phyloP scores from a whole-genome alignment of 2,888 invertebrate genomes.

The Tortricodes alternella region DNA sequence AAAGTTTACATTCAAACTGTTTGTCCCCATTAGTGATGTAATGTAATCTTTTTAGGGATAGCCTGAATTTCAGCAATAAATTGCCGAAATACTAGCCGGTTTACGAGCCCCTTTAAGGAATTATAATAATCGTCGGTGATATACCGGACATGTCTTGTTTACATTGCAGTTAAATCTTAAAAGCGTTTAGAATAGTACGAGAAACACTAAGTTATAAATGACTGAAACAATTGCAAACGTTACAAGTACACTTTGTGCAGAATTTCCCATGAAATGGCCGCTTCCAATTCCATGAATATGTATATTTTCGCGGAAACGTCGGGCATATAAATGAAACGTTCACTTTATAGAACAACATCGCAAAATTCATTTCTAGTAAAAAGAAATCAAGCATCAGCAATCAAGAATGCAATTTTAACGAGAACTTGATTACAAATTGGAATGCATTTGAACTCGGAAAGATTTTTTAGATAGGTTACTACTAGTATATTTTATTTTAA shows the following conservation, averaged over 20 bases:
- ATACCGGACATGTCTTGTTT: no score
- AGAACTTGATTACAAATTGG: constrained; percentile 19
- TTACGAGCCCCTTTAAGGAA: no score
- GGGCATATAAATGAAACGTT: constrained; percentile 26
- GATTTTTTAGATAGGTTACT: not conserved
- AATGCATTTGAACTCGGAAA: constrained; percentile 10
- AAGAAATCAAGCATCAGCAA: constrained; percentile 17
- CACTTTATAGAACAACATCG: constrained; percentile 16
- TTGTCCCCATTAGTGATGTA: no score
- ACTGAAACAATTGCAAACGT: constrained; percentile 18
- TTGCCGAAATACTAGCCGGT: no score
- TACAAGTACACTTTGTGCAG: constrained; percentile 15
- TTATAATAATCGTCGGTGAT: no score
- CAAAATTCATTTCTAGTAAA: constrained; percentile 12
- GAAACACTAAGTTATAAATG: no score
- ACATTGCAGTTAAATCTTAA: no score
- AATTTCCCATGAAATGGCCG: constrained; percentile 25
- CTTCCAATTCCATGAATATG: constrained; percentile 29
- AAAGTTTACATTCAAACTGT: no score
- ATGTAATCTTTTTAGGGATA: no score
- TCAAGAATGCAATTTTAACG: constrained; percentile 26
- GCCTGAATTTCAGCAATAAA: no score
- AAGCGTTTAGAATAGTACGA: no score
- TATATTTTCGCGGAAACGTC: constrained; percentile 26
- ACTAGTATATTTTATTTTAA: no score